Conservation (phyloP, 2,888 invertebrate species). For the Muschampia plurimacula region DNA sequence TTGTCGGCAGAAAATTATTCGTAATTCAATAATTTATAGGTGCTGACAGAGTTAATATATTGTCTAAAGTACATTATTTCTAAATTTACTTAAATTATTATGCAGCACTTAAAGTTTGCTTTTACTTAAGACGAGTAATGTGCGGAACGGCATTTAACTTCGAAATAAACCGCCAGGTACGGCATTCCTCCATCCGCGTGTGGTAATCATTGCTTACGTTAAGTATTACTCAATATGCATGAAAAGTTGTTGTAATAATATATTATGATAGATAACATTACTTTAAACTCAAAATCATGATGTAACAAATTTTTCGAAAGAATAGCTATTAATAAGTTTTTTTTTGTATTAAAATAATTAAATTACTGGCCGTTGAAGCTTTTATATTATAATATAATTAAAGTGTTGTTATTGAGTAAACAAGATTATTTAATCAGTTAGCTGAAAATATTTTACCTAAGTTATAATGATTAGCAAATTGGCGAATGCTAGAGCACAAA, state of each 20-base stretch:
- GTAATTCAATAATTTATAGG: neutral
- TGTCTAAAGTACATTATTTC: neutral
- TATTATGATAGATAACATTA: conserved; percentile 23
- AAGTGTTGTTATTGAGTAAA: no score
- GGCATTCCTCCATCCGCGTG: conserved; percentile 73
- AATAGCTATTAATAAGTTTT: no score
- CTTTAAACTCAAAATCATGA: neutral
- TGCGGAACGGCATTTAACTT: conserved; percentile 56
- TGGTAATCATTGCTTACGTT: conserved; percentile 78
- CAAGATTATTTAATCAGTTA: no score
- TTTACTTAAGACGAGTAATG: conserved; percentile 47
- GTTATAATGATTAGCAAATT: no score
- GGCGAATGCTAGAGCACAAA: neutral
- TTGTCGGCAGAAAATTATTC: conserved; percentile 51
- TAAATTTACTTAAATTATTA: neutral
- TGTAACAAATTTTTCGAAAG: neutral
- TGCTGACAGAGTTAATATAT: neutral
- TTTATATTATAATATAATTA: no score
- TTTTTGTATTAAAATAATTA: no score
- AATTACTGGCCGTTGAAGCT: no score
- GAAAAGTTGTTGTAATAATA: conserved; percentile 45
- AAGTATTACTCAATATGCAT: conserved; percentile 75
- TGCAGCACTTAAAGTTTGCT: neutral
- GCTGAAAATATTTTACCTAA: no score
- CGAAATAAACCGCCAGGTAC: conserved; percentile 64